Conservation (phyloP, 92 coral and sea anemone species). For the Phenganax stokvisi region DNA sequence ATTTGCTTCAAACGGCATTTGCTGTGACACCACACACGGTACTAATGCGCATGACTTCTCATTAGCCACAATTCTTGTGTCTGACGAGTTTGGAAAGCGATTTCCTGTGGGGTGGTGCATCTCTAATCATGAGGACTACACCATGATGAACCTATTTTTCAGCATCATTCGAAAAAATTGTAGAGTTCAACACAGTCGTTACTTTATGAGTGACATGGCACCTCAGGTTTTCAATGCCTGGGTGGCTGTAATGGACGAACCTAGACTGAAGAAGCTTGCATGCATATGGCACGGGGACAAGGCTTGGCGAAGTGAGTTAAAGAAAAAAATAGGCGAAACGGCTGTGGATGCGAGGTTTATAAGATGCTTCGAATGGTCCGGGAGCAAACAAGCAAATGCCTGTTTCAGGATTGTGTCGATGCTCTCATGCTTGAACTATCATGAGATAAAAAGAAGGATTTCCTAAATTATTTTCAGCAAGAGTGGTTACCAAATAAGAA, state of each 20-base stretch:
- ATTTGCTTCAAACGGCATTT: conserved; percentile 55
- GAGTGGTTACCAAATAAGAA: conserved; percentile 51
- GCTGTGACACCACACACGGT: conserved; percentile 62
- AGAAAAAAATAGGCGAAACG: conserved; percentile 23
- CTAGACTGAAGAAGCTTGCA: conserved; percentile 42
- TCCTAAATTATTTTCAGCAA: conserved; percentile 38
- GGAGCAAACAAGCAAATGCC: conserved; percentile 29
- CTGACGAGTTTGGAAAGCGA: conserved; percentile 66
- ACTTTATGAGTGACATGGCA: conserved; percentile 64
- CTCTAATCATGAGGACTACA: conserved; percentile 59
- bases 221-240: conserved; percentile 62
- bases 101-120: conserved; percentile 67
- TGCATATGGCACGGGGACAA: conserved; percentile 53
- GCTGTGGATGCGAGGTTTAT: conserved; percentile 39
- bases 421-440: conserved; percentile 18
- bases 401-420: conserved; percentile 27
- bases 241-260: conserved; percentile 49
- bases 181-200: conserved; percentile 34
- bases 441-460: conserved; percentile 11
- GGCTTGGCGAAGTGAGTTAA: conserved; percentile 47
- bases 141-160: conserved; percentile 50
- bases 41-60: conserved; percentile 59
- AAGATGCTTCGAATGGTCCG: conserved; percentile 46
- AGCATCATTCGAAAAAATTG: conserved; percentile 42
- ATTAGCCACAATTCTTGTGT: conserved; percentile 46